A percentile compares a stretch with the other conserved stretches of the same genome.
These are phyloP conservation scores for Scomberomorus guttatus DNA, from an alignment of 2,797 vertebrate species.

Conservation along the genomic window DNA sequence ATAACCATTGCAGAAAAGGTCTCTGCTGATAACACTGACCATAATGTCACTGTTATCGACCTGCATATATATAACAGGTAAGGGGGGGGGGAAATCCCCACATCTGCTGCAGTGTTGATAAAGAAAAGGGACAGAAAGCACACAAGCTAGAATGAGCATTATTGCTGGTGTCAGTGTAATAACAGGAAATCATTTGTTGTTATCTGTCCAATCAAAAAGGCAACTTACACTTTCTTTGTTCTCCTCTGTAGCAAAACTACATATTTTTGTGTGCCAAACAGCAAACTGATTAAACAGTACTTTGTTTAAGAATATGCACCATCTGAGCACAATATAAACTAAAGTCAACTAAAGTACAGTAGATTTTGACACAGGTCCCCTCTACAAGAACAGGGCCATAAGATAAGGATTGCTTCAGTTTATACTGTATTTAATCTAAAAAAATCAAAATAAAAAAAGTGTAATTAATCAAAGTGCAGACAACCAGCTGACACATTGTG, in stretches of 20 bases:
- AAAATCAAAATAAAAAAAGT: not conserved
- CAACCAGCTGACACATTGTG: not conserved
- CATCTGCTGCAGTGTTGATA: not conserved
- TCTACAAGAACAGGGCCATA: not conserved
- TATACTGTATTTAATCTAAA: not conserved
- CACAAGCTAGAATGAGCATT: not conserved
- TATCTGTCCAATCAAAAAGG: not conserved
- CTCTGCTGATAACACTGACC: constrained; percentile 27
- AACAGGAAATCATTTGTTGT: not conserved
- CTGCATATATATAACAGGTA: not conserved
- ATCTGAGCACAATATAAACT: not conserved
- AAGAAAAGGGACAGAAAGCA: not conserved
- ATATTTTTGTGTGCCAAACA: not conserved
- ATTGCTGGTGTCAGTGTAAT: not conserved
- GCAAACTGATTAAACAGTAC: not conserved
- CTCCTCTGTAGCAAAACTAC: no score
- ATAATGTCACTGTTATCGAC: not conserved
- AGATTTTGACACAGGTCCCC: not conserved
- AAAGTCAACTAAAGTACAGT: not conserved
- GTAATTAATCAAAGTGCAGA: not conserved
- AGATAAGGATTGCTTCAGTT: not conserved
- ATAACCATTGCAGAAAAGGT: constrained; percentile 15
- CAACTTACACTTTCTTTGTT: not conserved
- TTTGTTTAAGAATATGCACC: no score
- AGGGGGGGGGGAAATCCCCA: constrained; percentile 9